Percentiles rank a stretch among this genome's conserved stretches.
phyloP scores from a whole-genome alignment of 1,140 invertebrate species.

The Drosophila ficusphila region DNA sequence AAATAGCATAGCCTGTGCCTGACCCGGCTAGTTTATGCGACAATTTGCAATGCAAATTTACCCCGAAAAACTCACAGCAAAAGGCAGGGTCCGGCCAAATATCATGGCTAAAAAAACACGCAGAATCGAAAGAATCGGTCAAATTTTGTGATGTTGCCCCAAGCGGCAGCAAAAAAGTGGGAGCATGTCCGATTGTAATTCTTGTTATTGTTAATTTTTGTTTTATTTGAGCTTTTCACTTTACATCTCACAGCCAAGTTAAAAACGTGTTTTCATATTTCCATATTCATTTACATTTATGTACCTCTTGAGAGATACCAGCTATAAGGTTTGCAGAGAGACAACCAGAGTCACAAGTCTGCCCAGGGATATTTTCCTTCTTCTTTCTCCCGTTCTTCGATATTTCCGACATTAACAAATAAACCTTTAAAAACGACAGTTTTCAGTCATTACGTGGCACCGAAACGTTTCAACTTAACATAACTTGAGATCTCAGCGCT shows the following conservation, averaged over 20 bases:
- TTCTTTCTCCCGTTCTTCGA: slow-evolving; percentile 18
- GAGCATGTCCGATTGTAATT: slow-evolving; percentile 7
- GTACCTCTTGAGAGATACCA: slow-evolving; percentile 25
- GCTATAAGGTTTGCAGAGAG: slow-evolving; percentile 5
- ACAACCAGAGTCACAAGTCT: neutral
- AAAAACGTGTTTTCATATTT: slow-evolving; percentile 74
- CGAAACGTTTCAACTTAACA: slow-evolving; percentile 21
- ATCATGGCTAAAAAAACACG: slow-evolving; percentile 12
- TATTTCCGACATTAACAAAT: slow-evolving; percentile 20
- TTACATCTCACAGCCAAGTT: slow-evolving; percentile 36
- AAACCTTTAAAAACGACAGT: slow-evolving; percentile 27
- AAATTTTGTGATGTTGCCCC: slow-evolving; percentile 33
- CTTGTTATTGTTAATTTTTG: slow-evolving; percentile 58
- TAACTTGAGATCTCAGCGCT: slow-evolving; percentile 1
- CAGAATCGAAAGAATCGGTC: neutral
- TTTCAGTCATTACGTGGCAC: slow-evolving; percentile 53
- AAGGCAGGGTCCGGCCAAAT: slow-evolving; percentile 1
- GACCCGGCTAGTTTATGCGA: slow-evolving; percentile 14
- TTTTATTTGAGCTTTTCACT: slow-evolving; percentile 66
- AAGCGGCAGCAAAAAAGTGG: neutral
- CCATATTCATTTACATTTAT: slow-evolving; percentile 70
- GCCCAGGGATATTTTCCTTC: slow-evolving; percentile 41
- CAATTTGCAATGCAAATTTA: slow-evolving; percentile 65
- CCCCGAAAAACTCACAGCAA: slow-evolving; percentile 24
- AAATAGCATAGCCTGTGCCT: slow-evolving; percentile 52